These are phyloP conservation scores for Centropus unirufus DNA, from an alignment of 2,113 vertebrate genomes.

Conservation along the genomic window DNA sequence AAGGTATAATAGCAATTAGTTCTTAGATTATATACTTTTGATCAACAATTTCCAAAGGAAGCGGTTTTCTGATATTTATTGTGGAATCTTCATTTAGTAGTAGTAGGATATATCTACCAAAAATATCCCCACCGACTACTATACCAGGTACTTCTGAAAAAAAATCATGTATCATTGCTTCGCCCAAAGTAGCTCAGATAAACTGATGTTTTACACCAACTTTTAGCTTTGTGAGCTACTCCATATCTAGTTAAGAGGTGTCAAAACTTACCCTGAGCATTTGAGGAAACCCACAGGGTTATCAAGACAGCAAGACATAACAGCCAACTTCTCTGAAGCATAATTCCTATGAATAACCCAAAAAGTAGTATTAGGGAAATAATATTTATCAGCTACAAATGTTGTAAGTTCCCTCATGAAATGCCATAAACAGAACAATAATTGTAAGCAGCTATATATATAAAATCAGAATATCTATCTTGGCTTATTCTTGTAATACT, in stretches of 20 bases:
- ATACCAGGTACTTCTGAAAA: neutral
- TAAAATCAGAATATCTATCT: neutral
- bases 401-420: neutral
- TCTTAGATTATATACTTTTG: neutral
- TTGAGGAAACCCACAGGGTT: slow-evolving; percentile 75
- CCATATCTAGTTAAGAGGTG: neutral
- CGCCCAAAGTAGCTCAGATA: neutral
- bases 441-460: neutral
- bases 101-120: neutral
- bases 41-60: neutral
- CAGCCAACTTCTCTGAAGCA: slow-evolving; percentile 80
- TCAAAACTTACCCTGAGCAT: slow-evolving; percentile 81
- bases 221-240: neutral
- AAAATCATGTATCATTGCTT: neutral
- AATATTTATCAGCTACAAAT: neutral
- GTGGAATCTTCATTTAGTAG: neutral
- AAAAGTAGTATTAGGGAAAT: neutral
- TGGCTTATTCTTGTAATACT: neutral
- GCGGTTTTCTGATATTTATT: neutral
- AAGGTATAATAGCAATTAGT: neutral
- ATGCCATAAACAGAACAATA: neutral
- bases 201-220: neutral
- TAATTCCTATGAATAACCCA: slow-evolving; percentile 76
- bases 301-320: slow-evolving; percentile 79
- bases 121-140: neutral